Conservation (phyloP, 2,113 vertebrate genomes). For the Lethenteron camtschaticum region DNA sequence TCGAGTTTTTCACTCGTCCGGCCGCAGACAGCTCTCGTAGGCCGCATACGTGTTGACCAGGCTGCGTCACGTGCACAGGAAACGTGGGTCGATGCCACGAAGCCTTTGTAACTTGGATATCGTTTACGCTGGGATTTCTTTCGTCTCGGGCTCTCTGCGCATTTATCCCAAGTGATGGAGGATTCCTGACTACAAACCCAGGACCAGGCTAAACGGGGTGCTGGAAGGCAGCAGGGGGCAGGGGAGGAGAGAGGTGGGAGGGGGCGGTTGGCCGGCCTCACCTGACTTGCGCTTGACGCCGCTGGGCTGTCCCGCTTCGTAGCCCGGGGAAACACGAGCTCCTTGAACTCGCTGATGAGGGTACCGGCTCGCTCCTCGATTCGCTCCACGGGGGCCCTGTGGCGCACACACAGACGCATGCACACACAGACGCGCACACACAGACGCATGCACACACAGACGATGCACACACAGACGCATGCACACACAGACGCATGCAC, state of each 20-base stretch:
- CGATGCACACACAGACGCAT: not conserved
- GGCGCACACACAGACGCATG: conserved; percentile 10
- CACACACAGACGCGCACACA: not conserved
- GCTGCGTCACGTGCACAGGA: too few relatives aligned
- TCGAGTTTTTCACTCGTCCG: too few relatives aligned
- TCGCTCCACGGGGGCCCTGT: conserved; percentile 60
- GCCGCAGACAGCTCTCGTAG: too few relatives aligned
- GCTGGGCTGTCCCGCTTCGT: conserved; percentile 38
- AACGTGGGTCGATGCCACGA: too few relatives aligned
- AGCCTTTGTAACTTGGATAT: too few relatives aligned
- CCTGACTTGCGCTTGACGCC: conserved; percentile 36
- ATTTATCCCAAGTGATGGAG: too few relatives aligned
- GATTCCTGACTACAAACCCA: too few relatives aligned
- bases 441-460: conserved; percentile 9
- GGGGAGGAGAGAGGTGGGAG: not conserved
- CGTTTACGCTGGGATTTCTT: too few relatives aligned
- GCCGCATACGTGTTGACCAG: too few relatives aligned
- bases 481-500: too few relatives aligned
- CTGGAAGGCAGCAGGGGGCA: not conserved
- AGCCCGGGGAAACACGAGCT: conserved; percentile 63
- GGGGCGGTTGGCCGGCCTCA: conserved; percentile 9
- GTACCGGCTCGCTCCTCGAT: conserved; percentile 47
- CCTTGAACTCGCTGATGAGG: conserved; percentile 53
- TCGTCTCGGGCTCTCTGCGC: too few relatives aligned
- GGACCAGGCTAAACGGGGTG: not conserved